phyloP scores from a whole-genome alignment of 2,113 vertebrate genomes.

The Dryoscopus gambensis region DNA sequence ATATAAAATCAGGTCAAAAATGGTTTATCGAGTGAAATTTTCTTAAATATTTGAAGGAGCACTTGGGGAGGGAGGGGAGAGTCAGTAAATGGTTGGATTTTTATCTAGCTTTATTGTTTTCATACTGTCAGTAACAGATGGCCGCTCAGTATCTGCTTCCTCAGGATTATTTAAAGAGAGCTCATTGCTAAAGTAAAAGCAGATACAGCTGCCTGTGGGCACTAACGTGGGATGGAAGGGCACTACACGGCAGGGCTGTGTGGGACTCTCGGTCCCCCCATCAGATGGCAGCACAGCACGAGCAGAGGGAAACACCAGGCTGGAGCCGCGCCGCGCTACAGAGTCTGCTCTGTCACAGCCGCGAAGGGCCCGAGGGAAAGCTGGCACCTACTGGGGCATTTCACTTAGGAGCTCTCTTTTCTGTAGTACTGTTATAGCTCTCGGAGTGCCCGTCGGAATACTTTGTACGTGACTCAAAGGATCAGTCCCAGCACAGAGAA shows the following conservation, averaged over 20 bases:
- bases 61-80: background rate
- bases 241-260: background rate
- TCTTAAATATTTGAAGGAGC: background rate
- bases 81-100: background rate
- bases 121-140: background rate
- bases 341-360: background rate
- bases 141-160: background rate
- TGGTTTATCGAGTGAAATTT: background rate
- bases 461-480: background rate
- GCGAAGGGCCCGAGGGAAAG: background rate
- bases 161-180: background rate
- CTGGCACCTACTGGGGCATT: background rate
- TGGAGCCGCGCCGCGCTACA: accelerated
- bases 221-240: background rate
- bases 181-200: background rate
- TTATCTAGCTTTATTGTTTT: background rate
- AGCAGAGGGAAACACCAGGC: background rate
- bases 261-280: background rate
- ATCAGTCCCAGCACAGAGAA: background rate
- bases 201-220: background rate
- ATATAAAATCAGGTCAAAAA: background rate
- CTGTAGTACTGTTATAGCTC: accelerated
- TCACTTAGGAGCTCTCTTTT: background rate
- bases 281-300: slow-evolving; percentile 47
- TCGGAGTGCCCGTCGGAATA: background rate